phyloP scores from a whole-genome alignment of 2,888 invertebrate genomes.

The Imbricaverruca yamaguchii region DNA sequence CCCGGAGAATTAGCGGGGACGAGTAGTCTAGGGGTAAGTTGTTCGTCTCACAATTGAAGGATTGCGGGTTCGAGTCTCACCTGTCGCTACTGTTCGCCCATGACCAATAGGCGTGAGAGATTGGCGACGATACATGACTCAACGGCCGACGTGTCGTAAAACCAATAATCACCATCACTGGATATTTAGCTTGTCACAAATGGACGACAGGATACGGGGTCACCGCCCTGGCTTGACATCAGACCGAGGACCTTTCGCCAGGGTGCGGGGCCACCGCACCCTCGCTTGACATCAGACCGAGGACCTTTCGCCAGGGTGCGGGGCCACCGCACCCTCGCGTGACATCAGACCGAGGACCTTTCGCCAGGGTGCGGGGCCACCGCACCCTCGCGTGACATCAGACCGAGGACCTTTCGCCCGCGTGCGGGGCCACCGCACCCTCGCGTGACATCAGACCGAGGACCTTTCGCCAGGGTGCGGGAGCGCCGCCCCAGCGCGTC shows the following conservation, averaged over 20 bases:
- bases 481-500: background rate
- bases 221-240: background rate
- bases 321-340: background rate
- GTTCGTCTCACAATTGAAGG: no score
- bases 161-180: no score
- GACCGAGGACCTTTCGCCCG: background rate
- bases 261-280: background rate
- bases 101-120: no score
- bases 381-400: background rate
- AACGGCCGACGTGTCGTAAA: no score
- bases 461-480: background rate
- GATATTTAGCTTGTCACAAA: no score
- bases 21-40: no score
- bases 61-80: no score
- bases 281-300: background rate
- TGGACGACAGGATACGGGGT: no score
- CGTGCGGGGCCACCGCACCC: background rate
- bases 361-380: background rate
- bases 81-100: no score
- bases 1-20: no score
- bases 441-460: background rate
- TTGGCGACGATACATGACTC: no score
- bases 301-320: background rate
- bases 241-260: background rate
- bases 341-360: background rate